These are phyloP conservation scores for Dasypogon diadema DNA, from an alignment of 2,888 invertebrate species.

Conservation along the genomic window DNA sequence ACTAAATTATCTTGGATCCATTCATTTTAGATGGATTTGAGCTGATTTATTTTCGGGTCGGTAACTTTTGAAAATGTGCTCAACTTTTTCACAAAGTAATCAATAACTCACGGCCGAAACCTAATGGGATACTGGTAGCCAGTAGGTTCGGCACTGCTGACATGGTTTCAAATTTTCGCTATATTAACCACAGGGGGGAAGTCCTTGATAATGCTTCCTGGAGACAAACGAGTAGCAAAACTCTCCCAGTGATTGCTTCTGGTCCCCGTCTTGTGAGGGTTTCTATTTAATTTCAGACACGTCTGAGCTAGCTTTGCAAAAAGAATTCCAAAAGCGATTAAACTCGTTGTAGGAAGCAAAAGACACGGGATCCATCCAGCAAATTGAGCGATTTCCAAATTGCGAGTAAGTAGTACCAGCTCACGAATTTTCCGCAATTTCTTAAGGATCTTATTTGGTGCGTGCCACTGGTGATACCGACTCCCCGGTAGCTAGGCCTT, in stretches of 20 bases:
- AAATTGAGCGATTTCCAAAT: slow-evolving; percentile 55
- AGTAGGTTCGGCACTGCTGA: no score
- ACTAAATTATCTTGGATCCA: not conserved
- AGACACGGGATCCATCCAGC: slow-evolving; percentile 39
- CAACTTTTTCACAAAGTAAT: slow-evolving; percentile 3
- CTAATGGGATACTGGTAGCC: no score
- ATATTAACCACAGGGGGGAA: not conserved
- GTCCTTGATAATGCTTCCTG: not conserved
- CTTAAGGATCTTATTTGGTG: slow-evolving; percentile 50
- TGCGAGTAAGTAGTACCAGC: slow-evolving; percentile 24
- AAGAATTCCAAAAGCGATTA: slow-evolving; percentile 31
- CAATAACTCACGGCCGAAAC: slow-evolving; percentile 16
- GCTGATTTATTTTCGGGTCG: slow-evolving; percentile 9
- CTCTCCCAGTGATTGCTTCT: not conserved
- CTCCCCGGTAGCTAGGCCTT: not conserved
- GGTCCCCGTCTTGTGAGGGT: no score
- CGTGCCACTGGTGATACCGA: slow-evolving; percentile 42
- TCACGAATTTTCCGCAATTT: slow-evolving; percentile 46
- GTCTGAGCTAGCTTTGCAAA: slow-evolving; percentile 23
- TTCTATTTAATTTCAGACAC: slow-evolving; percentile 37
- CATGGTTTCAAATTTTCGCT: slow-evolving; percentile 15
- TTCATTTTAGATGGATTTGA: not conserved
- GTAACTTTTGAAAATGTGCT: slow-evolving; percentile 12
- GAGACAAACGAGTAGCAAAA: not conserved
- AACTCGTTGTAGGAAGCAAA: slow-evolving; percentile 41